Conservation (phyloP, 2,888 invertebrate species). For the Philereme transversata region DNA sequence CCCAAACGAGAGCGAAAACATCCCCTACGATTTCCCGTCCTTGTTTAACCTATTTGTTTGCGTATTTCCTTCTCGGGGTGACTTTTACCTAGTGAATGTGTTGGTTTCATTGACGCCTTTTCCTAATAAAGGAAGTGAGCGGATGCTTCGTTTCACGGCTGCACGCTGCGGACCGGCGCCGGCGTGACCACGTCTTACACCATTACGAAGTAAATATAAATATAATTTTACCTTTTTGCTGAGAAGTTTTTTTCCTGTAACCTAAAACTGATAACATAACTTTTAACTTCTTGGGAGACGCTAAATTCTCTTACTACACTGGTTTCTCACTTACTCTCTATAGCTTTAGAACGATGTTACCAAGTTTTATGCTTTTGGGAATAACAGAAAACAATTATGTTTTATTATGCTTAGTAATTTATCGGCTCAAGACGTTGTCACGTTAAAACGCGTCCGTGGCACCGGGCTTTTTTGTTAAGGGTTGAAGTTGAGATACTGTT, state of each 20-base stretch:
- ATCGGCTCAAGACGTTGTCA: slow-evolving; percentile 1
- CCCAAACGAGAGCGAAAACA: slow-evolving; percentile 78
- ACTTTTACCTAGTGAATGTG: slow-evolving; percentile 70
- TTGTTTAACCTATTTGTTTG: slow-evolving; percentile 35
- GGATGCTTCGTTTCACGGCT: slow-evolving; percentile 47
- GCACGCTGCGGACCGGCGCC: slow-evolving; percentile 6
- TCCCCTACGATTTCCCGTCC: slow-evolving; percentile 52
- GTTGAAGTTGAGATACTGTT: slow-evolving; percentile 31
- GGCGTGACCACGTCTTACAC: not conserved
- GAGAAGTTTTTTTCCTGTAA: no score
- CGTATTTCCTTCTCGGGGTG: slow-evolving; percentile 48
- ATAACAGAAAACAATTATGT: no score
- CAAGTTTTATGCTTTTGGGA: no score
- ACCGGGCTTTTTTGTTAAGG: slow-evolving; percentile 22
- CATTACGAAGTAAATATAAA: no score
- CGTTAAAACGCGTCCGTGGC: slow-evolving; percentile 6
- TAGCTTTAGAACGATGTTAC: no score
- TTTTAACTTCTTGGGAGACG: no score
- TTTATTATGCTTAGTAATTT: no score
- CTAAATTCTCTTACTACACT: no score
- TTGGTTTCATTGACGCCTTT: slow-evolving; percentile 71
- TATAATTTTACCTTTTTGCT: no score
- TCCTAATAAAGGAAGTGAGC: slow-evolving; percentile 47
- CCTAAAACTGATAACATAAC: no score
- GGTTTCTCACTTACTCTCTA: no score